Conservation (phyloP, 2,888 invertebrate species). For the Zygaena filipendulae region DNA sequence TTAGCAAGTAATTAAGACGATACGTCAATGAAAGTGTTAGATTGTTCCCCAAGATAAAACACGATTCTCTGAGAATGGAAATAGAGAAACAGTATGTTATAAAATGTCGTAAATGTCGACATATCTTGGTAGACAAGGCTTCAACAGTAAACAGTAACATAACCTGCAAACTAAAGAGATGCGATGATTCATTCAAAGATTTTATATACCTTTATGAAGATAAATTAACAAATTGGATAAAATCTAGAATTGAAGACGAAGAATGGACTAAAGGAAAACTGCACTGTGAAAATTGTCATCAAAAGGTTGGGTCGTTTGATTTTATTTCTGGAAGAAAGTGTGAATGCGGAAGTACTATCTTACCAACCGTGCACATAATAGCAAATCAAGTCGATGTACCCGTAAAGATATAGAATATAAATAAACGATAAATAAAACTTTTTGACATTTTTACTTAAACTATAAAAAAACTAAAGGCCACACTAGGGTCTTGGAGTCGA, state of each 20-base stretch:
- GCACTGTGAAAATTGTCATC: constrained; percentile 70
- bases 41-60: no score
- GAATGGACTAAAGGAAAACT: constrained; percentile 76
- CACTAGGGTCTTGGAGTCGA: no score
- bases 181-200: constrained; percentile 27
- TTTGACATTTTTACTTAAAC: no score
- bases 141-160: constrained; percentile 35
- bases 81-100: constrained; percentile 21
- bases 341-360: constrained; percentile 58
- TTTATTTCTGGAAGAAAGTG: constrained; percentile 74
- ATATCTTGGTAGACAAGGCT: no score
- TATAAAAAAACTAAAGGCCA: no score
- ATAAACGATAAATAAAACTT: no score
- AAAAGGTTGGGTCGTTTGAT: constrained; percentile 74
- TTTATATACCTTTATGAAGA: constrained; percentile 67
- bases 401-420: constrained; percentile 19
- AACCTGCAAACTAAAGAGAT: no score
- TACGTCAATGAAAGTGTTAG: no score
- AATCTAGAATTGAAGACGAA: constrained; percentile 54
- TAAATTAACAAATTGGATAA: constrained; percentile 68
- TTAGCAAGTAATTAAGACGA: no score
- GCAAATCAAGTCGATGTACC: constrained; percentile 72
- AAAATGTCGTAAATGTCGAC: constrained; percentile 60
- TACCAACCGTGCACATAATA: constrained; percentile 71
- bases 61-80: no score